A percentile compares a stretch with the other conserved stretches of the same genome.
These are phyloP conservation scores for Micrastur ruficollis DNA, from an alignment of 2,797 vertebrate genomes.

Conservation along the genomic window DNA sequence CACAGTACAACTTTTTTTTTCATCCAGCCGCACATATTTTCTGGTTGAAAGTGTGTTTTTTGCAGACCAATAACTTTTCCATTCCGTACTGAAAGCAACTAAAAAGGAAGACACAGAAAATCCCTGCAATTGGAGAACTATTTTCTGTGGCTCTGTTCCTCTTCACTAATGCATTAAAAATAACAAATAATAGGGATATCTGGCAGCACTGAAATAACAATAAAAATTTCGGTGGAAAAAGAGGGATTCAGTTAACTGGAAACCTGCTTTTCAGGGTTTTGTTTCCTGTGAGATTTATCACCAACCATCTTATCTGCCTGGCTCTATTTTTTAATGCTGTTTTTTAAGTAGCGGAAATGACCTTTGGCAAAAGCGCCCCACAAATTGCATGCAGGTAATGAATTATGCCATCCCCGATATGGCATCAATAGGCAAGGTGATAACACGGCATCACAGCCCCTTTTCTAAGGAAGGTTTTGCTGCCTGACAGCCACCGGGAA, in stretches of 20 bases:
- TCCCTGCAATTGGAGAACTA: not conserved
- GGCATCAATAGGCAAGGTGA: not conserved
- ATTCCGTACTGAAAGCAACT: not conserved
- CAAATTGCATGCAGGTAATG: accelerated
- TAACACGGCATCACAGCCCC: not conserved
- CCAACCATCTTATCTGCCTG: not conserved
- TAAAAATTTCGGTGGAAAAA: not conserved
- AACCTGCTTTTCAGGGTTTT: not conserved
- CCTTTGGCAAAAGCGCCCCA: not conserved
- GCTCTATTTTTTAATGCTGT: not conserved
- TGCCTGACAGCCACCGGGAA: not conserved
- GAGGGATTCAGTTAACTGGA: not conserved
- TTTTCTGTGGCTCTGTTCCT: not conserved
- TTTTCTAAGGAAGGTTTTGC: not conserved
- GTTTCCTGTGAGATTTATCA: not conserved
- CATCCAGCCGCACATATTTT: not conserved
- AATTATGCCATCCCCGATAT: accelerated
- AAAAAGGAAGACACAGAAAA: not conserved
- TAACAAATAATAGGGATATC: not conserved
- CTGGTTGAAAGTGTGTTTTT: not conserved
- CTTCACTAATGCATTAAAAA: not conserved
- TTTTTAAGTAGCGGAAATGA: not conserved
- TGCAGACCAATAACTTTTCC: not conserved
- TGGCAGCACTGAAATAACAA: not conserved
- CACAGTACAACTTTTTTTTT: not conserved